Conservation (phyloP, 2,888 invertebrate species). For the Phortica okadai region DNA sequence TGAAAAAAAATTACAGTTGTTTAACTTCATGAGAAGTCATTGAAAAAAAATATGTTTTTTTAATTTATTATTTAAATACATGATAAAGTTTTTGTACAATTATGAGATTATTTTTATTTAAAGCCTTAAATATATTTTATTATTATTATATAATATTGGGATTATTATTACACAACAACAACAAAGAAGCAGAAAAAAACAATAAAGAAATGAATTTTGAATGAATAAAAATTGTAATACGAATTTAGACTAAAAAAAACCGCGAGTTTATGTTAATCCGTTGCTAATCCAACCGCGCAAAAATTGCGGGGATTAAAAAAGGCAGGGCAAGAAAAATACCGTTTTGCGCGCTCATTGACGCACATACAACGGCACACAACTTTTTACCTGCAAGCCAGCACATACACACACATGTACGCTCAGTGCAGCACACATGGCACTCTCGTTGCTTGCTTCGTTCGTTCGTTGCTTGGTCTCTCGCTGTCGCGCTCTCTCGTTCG, state of each 20-base stretch:
- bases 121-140: too few species aligned
- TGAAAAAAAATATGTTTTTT: too few species aligned
- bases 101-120: too few species aligned
- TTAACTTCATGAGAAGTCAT: too few species aligned
- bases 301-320: slow-evolving; percentile 44
- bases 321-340: not conserved
- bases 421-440: slow-evolving; percentile 33
- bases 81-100: too few species aligned
- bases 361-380: too few species aligned
- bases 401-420: slow-evolving; percentile 10
- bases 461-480: not conserved
- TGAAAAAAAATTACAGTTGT: too few species aligned
- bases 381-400: not conserved
- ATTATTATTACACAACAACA: not conserved
- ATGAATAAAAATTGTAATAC: too few species aligned
- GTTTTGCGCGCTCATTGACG: too few species aligned
- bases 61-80: too few species aligned
- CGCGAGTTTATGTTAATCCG: slow-evolving; percentile 63
- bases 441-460: not conserved
- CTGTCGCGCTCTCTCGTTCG: not conserved
- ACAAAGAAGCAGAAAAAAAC: not conserved
- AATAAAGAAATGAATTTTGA: not conserved
- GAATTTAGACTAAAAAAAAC: slow-evolving; percentile 53
- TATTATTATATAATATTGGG: too few species aligned
- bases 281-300: slow-evolving; percentile 63